A percentile compares a stretch with the other conserved stretches of the same genome.
Conservation (phyloP, 2,113 vertebrate genomes). For the Myxocyprinus asiaticus region DNA sequence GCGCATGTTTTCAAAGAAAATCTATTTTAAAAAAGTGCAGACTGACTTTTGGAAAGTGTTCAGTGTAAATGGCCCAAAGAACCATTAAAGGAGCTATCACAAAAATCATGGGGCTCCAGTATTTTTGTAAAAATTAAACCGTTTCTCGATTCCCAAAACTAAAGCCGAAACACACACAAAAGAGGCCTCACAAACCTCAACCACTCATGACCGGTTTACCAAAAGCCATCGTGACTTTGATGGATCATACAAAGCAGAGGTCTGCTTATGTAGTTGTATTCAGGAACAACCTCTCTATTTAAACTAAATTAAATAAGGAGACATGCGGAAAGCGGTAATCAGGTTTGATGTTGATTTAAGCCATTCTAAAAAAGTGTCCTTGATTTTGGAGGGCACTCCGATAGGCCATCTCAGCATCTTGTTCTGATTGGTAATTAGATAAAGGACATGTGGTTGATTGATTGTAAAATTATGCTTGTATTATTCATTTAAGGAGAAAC, state of each 20-base stretch:
- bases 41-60: too few relatives aligned
- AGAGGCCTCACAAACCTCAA: too few relatives aligned
- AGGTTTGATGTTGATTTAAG: constrained; percentile 63
- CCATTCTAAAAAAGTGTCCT: constrained; percentile 57
- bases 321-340: constrained; percentile 63
- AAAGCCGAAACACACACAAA: too few relatives aligned
- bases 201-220: too few relatives aligned
- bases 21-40: too few relatives aligned
- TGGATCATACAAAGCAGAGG: neutral
- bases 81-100: too few relatives aligned
- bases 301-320: constrained; percentile 45
- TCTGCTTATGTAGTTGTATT: constrained; percentile 1
- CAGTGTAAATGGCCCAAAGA: too few relatives aligned
- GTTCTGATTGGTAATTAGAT: constrained; percentile 61
- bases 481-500: constrained; percentile 1
- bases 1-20: too few relatives aligned
- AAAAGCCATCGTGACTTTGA: too few relatives aligned
- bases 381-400: constrained; percentile 46
- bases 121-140: too few relatives aligned
- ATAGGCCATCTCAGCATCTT: constrained; percentile 29
- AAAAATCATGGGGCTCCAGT: too few relatives aligned
- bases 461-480: neutral
- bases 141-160: too few relatives aligned
- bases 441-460: constrained; percentile 56
- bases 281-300: constrained; percentile 24